Conservation (phyloP, 2,113 vertebrate species). For the Lipophrys pholis region DNA sequence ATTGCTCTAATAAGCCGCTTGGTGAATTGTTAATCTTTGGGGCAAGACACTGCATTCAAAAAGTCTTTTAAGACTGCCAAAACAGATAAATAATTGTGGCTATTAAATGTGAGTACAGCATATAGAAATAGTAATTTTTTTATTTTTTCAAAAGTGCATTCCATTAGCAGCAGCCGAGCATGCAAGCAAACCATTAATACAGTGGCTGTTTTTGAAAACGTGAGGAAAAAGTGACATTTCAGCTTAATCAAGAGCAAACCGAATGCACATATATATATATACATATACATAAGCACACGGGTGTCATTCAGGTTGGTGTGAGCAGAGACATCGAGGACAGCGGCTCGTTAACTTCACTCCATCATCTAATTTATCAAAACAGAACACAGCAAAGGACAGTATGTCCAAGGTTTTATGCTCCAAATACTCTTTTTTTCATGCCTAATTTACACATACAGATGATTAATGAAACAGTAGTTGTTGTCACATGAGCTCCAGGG, state of each 20-base stretch:
- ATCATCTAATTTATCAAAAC: conserved; percentile 54
- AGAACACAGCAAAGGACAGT: conserved; percentile 49
- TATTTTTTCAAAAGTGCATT: too few species aligned
- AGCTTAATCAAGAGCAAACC: not conserved
- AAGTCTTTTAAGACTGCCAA: conserved; percentile 53
- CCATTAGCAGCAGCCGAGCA: not conserved
- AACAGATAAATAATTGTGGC: conserved; percentile 50
- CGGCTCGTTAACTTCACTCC: conserved; percentile 53
- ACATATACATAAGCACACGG: not conserved
- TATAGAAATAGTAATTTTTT: conserved; percentile 21
- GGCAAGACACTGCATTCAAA: conserved; percentile 56
- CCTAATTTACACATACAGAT: conserved; percentile 76
- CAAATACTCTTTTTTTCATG: conserved; percentile 69
- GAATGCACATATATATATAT: not conserved
- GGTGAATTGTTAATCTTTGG: conserved; percentile 73
- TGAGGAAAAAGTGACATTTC: not conserved
- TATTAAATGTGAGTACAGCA: conserved; percentile 43
- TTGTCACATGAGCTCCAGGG: conserved; percentile 43
- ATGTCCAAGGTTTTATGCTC: conserved; percentile 67
- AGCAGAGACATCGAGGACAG: conserved; percentile 34
- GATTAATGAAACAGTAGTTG: conserved; percentile 74
- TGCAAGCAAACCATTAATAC: not conserved
- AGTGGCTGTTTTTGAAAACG: not conserved
- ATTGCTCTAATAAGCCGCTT: conserved; percentile 75
- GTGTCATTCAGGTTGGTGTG: conserved; percentile 15